Percentiles rank a stretch among this genome's conserved stretches.
phyloP scores from a whole-genome alignment of 2,113 vertebrate species.

The Rhodinocichla rosea region DNA sequence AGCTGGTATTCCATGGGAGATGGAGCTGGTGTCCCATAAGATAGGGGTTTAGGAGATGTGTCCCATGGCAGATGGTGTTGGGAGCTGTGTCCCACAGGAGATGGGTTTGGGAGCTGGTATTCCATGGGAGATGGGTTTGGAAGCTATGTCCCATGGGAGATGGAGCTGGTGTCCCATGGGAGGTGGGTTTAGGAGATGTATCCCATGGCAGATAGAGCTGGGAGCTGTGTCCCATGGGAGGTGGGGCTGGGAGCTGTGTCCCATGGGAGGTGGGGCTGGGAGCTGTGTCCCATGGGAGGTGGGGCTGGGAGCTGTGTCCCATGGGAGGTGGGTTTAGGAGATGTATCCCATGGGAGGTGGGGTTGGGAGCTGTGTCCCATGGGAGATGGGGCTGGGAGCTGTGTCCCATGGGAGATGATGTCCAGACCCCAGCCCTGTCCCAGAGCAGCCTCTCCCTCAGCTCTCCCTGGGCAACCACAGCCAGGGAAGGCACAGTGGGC shows the following conservation, averaged over 20 bases:
- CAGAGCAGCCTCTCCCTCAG: not conserved
- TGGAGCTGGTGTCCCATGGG: not conserved
- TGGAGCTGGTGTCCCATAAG: too few relatives aligned
- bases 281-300: too few relatives aligned
- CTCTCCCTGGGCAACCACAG: not conserved
- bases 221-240: not conserved
- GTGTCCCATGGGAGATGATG: not conserved
- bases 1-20: too few relatives aligned
- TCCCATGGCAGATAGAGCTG: not conserved
- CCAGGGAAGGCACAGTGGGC: not conserved
- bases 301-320: not conserved
- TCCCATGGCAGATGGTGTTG: too few relatives aligned
- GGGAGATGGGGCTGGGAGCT: not conserved
- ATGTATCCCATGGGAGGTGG: not conserved
- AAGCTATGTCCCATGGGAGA: too few relatives aligned
- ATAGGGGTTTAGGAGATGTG: too few relatives aligned
- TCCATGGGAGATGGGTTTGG: too few relatives aligned
- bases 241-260: accelerated
- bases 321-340: too few relatives aligned
- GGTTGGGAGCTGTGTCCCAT: not conserved
- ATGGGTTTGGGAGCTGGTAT: not conserved
- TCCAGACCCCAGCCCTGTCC: not conserved
- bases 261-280: accelerated
- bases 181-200: not conserved
- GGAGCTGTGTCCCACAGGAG: not conserved